Conservation (phyloP, 2,797 vertebrate genomes). For the Enteromius thamalakanensis region DNA sequence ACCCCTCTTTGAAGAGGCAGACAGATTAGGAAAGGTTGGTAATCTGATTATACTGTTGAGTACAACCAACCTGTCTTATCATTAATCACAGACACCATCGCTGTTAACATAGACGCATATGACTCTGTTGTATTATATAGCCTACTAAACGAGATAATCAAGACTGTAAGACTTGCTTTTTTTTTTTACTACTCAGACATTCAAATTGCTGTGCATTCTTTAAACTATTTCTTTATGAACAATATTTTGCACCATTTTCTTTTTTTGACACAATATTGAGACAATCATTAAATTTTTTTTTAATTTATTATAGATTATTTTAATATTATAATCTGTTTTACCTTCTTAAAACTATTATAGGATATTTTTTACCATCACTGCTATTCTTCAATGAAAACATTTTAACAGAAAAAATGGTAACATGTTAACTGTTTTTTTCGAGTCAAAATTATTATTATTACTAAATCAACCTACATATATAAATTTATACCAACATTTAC, state of each 20-base stretch:
- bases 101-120: neutral
- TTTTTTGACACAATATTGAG: neutral
- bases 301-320: too few species aligned
- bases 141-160: neutral
- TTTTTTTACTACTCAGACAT: neutral
- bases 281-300: neutral
- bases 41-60: constrained; percentile 52
- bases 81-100: constrained; percentile 25
- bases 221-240: neutral
- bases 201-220: neutral
- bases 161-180: neutral
- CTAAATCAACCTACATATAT: neutral
- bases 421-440: neutral
- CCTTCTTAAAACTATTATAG: neutral
- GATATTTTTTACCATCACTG: neutral
- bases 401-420: neutral
- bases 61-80: constrained; percentile 18
- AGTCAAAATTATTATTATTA: neutral
- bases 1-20: constrained; percentile 6
- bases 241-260: neutral
- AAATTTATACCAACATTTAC: neutral
- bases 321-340: neutral
- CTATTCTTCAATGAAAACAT: neutral
- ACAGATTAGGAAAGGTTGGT: constrained; percentile 45
- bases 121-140: neutral